A percentile compares a stretch with the other conserved stretches of the same genome.
Conservation (phyloP, 2,113 vertebrate genomes). For the Poeciliopsis retropinna region DNA sequence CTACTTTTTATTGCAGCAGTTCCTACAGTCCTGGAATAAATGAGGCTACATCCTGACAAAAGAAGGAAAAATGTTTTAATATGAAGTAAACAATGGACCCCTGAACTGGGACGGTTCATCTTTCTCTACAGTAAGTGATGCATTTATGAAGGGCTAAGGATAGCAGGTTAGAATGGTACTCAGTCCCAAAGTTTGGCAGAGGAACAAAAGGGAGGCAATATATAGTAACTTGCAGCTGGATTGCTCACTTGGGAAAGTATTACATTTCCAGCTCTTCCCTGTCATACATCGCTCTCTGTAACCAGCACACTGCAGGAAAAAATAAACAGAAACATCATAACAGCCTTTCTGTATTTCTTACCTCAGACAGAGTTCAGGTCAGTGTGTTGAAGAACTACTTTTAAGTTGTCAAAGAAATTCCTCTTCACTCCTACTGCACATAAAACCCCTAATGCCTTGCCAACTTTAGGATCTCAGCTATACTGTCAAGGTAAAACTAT, state of each 20-base stretch:
- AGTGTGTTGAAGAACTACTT: not conserved
- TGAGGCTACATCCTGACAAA: conserved; percentile 20
- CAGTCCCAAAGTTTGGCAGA: conserved; percentile 59
- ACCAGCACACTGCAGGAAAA: conserved; percentile 33
- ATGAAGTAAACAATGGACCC: conserved; percentile 39
- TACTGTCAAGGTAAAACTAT: not conserved
- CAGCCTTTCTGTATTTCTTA: conserved; percentile 15
- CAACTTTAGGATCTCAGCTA: not conserved
- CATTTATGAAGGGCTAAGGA: conserved; percentile 32
- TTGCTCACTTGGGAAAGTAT: conserved; percentile 48
- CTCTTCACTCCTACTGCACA: not conserved
- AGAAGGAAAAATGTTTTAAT: conserved; percentile 40
- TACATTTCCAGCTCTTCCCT: conserved; percentile 56
- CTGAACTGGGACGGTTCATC: conserved; percentile 37
- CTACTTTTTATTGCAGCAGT: not conserved
- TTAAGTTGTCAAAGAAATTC: not conserved
- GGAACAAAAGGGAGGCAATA: conserved; percentile 57
- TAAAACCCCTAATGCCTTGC: not conserved
- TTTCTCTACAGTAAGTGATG: conserved; percentile 19
- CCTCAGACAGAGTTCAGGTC: conserved; percentile 4
- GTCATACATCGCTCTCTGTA: conserved; percentile 48
- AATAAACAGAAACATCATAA: conserved; percentile 36
- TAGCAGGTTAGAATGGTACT: conserved; percentile 42
- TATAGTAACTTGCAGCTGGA: conserved; percentile 45
- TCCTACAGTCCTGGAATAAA: conserved; percentile 6